Evolutionary conservation across 1,140 invertebrate species (phyloP), one percentile per base, ranked within the genome.

Genomic region (Ceratitis capitata): DNA sequence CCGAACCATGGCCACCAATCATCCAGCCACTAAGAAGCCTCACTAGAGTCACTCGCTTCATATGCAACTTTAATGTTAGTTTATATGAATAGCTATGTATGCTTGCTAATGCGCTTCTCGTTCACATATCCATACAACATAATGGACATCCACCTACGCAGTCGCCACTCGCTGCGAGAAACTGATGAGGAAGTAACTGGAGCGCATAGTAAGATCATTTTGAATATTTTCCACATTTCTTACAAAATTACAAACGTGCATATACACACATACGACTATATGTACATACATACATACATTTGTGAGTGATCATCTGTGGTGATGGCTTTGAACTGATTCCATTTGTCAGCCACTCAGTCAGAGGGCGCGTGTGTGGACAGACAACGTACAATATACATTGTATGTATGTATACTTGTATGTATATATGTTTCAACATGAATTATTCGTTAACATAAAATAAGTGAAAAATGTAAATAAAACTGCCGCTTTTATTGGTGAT

Each of bases 151-250:
- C 69, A 78, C 69, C 69, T 26, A 78, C 69, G 69, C 69, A 42
- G 39, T 12, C n/a, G 29, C 69, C 19, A 78, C 69, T 42, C 35
- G n/a, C 39, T 78, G 69, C 39, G 39, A 6, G 23, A 39, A 78
- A 78, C 69, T 78, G 69, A 78, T 78, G 69, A 78, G 69, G 69
- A 78, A 78, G 69, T 78, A 78, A 78, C 39, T 78, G n/a, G 69
- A 78, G 69, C 69, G 39, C 23, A 78, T 26, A 78, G 39, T 23
- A 23, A 78, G 69, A 78, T 78, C 69, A 23, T 78, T n/a, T 78
- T 78, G n/a, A 42, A 45, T 45, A 78, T 78, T 78, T 78, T 78
- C 5, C n/a, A 6, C 14, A 78, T 47, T 78, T 78, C 39, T 39
- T 74, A 42, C 35, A 74, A 42, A 78, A 10, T 26, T n/a, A 47